Evolutionary conservation across 1,140 invertebrate genomes (phyloP).

Genomic region (Procambarus clarkii): DNA sequence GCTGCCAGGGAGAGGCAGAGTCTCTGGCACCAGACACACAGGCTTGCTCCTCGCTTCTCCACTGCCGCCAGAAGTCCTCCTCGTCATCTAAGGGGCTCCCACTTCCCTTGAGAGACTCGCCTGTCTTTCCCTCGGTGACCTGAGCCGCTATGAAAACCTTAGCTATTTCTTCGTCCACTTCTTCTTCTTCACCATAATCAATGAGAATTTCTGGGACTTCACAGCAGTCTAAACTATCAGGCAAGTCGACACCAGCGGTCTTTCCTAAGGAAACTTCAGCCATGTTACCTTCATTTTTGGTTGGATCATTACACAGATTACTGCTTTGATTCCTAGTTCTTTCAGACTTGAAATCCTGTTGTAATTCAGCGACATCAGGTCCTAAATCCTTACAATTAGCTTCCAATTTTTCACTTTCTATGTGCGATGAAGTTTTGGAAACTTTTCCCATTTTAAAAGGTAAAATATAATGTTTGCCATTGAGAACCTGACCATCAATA

Average conservation of each 20-base stretch:
- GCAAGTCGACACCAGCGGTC: neutral
- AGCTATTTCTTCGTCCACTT: conserved; percentile 46
- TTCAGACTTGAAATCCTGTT: neutral
- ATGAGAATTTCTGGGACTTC: conserved; percentile 36
- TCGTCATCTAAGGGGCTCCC: conserved; percentile 23
- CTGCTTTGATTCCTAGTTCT: neutral
- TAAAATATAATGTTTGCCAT: neutral
- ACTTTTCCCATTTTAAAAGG: neutral
- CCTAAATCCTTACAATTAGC: neutral
- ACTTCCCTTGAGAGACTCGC: conserved; percentile 5
- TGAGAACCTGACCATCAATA: too few species aligned
- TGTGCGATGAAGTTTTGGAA: neutral
- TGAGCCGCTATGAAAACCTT: conserved; percentile 27
- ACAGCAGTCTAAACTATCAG: neutral
- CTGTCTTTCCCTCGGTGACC: neutral
- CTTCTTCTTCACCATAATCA: conserved; percentile 45
- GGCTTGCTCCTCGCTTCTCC: conserved; percentile 43
- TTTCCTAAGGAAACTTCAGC: too few species aligned
- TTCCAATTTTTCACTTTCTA: neutral
- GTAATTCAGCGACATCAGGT: neutral
- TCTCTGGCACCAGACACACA: conserved; percentile 32
- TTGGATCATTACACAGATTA: neutral
- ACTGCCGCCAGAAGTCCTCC: conserved; percentile 61
- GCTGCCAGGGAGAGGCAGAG: conserved; percentile 54
- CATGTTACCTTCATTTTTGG: neutral